A percentile compares a stretch with the other conserved stretches of the same genome.
Conservation (phyloP, 2,888 invertebrate genomes). For the Andrena dorsata region DNA sequence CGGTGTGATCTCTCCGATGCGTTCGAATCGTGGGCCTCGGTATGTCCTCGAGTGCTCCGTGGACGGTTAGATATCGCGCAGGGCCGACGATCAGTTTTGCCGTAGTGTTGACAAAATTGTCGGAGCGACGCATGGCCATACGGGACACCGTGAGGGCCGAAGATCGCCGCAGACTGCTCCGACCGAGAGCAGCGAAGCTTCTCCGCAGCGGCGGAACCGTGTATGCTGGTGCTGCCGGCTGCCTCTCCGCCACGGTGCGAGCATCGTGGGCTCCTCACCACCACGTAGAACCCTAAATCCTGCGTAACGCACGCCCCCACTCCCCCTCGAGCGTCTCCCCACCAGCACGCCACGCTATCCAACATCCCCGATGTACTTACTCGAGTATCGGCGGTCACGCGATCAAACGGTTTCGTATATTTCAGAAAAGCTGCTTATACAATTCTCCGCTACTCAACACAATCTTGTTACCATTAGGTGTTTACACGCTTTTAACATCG, state of each 20-base stretch:
- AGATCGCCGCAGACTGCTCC: slow-evolving; percentile 71
- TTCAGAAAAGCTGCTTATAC: slow-evolving; percentile 11
- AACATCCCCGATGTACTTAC: slow-evolving; percentile 61
- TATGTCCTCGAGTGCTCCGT: slow-evolving; percentile 15
- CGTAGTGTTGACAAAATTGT: slow-evolving; percentile 33
- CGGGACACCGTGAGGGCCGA: slow-evolving; percentile 74
- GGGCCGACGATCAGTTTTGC: slow-evolving; percentile 32
- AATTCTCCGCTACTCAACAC: too few species aligned
- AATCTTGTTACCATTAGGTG: background rate
- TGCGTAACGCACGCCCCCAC: slow-evolving; percentile 75
- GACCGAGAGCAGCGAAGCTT: slow-evolving; percentile 61
- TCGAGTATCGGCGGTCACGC: slow-evolving; percentile 55
- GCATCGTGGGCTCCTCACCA: slow-evolving; percentile 61
- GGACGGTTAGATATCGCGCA: slow-evolving; percentile 29
- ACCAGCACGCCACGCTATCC: slow-evolving; percentile 52
- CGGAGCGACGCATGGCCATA: slow-evolving; percentile 77
- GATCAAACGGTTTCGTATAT: slow-evolving; percentile 32
- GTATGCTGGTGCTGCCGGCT: slow-evolving; percentile 48
- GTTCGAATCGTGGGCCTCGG: background rate
- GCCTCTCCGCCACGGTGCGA: slow-evolving; percentile 60
- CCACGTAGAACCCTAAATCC: slow-evolving; percentile 77
- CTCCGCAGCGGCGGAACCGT: slow-evolving; percentile 62
- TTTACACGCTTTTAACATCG: too few species aligned
- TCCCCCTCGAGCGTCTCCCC: slow-evolving; percentile 66
- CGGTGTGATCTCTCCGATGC: background rate